Evolutionary conservation across 1,140 invertebrate genomes (phyloP).

Genomic region (Panagrolaimus sp.): DNA sequence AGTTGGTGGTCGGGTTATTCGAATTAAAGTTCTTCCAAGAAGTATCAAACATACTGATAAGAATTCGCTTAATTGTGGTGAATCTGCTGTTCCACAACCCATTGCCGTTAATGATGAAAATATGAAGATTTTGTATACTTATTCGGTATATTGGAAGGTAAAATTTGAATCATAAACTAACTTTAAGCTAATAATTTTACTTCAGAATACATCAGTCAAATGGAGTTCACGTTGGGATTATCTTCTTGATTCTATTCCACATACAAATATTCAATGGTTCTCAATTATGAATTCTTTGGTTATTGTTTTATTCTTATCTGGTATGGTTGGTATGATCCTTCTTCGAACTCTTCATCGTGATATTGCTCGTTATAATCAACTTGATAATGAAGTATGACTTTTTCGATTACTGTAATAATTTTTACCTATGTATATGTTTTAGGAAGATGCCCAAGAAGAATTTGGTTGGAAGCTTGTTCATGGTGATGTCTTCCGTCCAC

Average conservation of each 20-base stretch:
- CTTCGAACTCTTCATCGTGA: slow-evolving; percentile 93
- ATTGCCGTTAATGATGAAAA: slow-evolving; percentile 65
- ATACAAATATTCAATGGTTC: slow-evolving; percentile 99
- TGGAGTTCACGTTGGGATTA: slow-evolving; percentile 99
- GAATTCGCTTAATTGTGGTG: slow-evolving; percentile 64
- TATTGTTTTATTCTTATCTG: slow-evolving; percentile 71
- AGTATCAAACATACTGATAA: slow-evolving; percentile 62
- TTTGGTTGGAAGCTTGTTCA: slow-evolving; percentile 98
- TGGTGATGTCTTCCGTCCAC: slow-evolving; percentile 87
- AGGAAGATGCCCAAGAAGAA: slow-evolving; percentile 94
- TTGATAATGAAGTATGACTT: slow-evolving; percentile 64
- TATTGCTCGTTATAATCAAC: slow-evolving; percentile 93
- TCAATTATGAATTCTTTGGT: slow-evolving; percentile 67
- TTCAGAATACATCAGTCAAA: slow-evolving; percentile 76
- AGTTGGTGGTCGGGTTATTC: slow-evolving; percentile 82
- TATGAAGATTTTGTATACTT: slow-evolving; percentile 76
- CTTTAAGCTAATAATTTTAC: slow-evolving; percentile 1
- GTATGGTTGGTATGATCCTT: slow-evolving; percentile 98
- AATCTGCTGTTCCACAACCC: slow-evolving; percentile 65
- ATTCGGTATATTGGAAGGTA: slow-evolving; percentile 75
- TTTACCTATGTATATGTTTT: slow-evolving; percentile 9
- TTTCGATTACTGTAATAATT: background rate
- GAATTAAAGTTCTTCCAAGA: slow-evolving; percentile 72
- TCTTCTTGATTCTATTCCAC: slow-evolving; percentile 92
- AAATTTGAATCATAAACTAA: slow-evolving; percentile 41